These are phyloP conservation scores for Elysia crispata DNA, from an alignment of 2,888 invertebrate genomes.

Conservation along the genomic window DNA sequence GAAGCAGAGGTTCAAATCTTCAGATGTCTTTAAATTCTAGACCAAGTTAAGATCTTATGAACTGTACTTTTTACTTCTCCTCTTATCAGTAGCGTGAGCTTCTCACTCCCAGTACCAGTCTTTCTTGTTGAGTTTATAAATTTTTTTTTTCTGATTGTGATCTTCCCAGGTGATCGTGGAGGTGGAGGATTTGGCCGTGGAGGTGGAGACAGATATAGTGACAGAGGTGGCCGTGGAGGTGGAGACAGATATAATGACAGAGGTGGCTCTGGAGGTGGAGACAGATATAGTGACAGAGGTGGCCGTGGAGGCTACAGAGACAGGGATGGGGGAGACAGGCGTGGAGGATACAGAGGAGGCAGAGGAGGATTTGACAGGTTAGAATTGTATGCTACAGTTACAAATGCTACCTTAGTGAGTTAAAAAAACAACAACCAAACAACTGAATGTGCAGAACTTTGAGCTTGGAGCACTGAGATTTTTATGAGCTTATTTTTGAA, in stretches of 20 bases:
- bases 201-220: slow-evolving; percentile 50
- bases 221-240: slow-evolving; percentile 30
- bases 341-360: slow-evolving; percentile 30
- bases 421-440: too few species aligned
- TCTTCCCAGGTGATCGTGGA: slow-evolving; percentile 24
- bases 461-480: too few species aligned
- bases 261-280: slow-evolving; percentile 43
- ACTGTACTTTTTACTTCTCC: too few species aligned
- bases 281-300: slow-evolving; percentile 48
- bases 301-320: slow-evolving; percentile 54
- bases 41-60: too few species aligned
- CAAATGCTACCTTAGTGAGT: slow-evolving; percentile 3
- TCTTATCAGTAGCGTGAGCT: slow-evolving; percentile 49
- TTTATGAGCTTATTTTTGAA: too few species aligned
- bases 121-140: too few species aligned
- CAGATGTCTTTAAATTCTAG: too few species aligned
- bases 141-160: too few species aligned
- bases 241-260: slow-evolving; percentile 51
- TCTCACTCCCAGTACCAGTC: slow-evolving; percentile 42
- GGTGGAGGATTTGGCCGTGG: slow-evolving; percentile 45
- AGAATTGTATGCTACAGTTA: slow-evolving; percentile 27
- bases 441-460: too few species aligned
- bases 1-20: too few species aligned
- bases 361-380: slow-evolving; percentile 49
- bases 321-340: slow-evolving; percentile 50